phyloP scores from a whole-genome alignment of 2,113 vertebrate species.

The Dasyornis broadbenti region DNA sequence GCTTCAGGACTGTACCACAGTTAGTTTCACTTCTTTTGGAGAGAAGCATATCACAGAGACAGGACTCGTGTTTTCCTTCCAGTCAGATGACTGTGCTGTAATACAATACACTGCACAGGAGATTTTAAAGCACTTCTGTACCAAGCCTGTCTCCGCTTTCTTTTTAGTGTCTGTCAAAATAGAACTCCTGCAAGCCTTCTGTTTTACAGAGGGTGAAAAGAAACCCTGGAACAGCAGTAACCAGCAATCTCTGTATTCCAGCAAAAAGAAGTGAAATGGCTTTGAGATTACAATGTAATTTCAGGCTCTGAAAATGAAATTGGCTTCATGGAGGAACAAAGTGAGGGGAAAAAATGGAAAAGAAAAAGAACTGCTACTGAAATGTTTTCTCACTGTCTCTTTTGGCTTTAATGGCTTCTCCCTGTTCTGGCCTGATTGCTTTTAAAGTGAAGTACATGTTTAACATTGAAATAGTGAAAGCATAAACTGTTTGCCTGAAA shows the following conservation, averaged over 20 bases:
- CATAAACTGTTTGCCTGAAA: not conserved
- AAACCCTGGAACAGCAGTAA: not conserved
- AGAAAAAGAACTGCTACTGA: not conserved
- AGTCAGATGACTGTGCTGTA: not conserved
- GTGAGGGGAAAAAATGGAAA: not conserved
- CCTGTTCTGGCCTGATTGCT: not conserved
- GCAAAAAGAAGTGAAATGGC: not conserved
- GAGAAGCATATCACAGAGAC: not conserved
- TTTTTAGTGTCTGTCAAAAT: conserved; percentile 6
- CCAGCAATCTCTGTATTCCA: not conserved
- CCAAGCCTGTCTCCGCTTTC: not conserved
- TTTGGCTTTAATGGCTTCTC: not conserved
- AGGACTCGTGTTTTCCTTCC: not conserved
- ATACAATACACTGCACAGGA: not conserved
- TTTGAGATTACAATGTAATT: conserved; percentile 4
- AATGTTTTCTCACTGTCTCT: not conserved
- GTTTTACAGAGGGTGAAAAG: not conserved
- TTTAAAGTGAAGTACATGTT: not conserved
- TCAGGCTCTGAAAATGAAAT: conserved; percentile 13
- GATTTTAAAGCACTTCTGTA: not conserved
- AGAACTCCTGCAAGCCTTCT: not conserved
- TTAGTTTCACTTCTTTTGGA: not conserved
- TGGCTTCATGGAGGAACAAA: not conserved
- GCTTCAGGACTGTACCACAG: not conserved
- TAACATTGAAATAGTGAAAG: not conserved